These are phyloP conservation scores for Aricia agestis DNA, from an alignment of 1,140 invertebrate species.

Conservation along the genomic window DNA sequence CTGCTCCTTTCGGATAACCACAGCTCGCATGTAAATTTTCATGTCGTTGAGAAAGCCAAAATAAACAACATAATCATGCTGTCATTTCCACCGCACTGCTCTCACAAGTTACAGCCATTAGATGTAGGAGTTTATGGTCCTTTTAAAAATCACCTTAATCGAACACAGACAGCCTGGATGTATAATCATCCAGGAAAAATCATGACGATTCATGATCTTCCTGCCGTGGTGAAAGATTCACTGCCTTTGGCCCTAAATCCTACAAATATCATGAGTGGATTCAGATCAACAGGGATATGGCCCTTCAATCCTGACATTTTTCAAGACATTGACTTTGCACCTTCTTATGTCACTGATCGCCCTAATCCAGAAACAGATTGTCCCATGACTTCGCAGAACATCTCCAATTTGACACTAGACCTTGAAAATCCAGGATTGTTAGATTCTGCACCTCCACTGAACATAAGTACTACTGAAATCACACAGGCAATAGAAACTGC, in stretches of 20 bases:
- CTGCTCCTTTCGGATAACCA: conserved; percentile 52
- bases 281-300: conserved; percentile 38
- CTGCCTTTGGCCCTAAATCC: conserved; percentile 29
- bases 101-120: conserved; percentile 31
- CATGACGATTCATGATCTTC: conserved; percentile 31
- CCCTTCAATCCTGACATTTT: conserved; percentile 42
- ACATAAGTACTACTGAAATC: too few species aligned
- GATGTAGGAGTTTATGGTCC: conserved; percentile 29
- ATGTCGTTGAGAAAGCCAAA: conserved; percentile 24
- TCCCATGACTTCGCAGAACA: conserved; percentile 21
- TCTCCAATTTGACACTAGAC: conserved; percentile 15
- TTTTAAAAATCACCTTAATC: conserved; percentile 29
- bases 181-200: conserved; percentile 36
- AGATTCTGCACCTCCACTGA: too few species aligned
- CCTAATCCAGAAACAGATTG: conserved; percentile 6
- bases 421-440: too few species aligned
- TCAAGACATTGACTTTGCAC: conserved; percentile 37
- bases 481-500: too few species aligned
- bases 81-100: conserved; percentile 29
- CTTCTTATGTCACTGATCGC: conserved; percentile 38
- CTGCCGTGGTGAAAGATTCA: conserved; percentile 28
- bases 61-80: conserved; percentile 25
- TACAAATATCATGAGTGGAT: conserved; percentile 39
- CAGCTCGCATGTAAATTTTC: conserved; percentile 40
- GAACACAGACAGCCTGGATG: conserved; percentile 26